Evolutionary conservation across 2,797 vertebrate species (phyloP).

Genomic region (Smutsia gigantea): DNA sequence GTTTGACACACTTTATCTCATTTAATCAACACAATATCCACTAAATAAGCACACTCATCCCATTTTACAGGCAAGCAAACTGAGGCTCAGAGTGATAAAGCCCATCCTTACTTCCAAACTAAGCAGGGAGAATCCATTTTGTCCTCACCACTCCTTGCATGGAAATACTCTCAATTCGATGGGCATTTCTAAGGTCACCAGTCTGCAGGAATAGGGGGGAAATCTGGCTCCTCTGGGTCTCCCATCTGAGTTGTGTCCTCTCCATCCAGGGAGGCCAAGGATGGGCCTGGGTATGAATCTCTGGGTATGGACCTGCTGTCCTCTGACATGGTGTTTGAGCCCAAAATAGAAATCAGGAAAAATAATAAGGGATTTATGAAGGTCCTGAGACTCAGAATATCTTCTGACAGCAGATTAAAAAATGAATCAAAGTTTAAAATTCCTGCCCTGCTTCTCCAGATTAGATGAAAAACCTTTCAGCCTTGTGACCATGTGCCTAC

Average conservation of each 20-base stretch:
- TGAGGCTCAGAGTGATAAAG: background rate
- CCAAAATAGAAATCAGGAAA: conserved; percentile 3
- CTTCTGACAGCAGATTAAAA: conserved; percentile 54
- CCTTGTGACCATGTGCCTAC: background rate
- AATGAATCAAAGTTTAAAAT: background rate
- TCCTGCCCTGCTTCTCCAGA: background rate
- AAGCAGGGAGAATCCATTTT: background rate
- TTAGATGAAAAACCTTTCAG: conserved; percentile 22
- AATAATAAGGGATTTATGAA: background rate
- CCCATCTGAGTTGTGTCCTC: background rate
- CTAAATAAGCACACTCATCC: background rate
- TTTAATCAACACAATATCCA: background rate
- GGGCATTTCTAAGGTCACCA: background rate
- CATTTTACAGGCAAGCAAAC: background rate
- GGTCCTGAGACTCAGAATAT: background rate
- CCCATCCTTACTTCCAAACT: background rate
- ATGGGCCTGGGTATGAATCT: background rate
- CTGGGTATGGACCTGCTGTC: background rate
- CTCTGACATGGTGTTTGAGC: background rate
- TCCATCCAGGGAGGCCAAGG: background rate
- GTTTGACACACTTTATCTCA: background rate
- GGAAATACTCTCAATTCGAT: background rate
- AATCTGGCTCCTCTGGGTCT: background rate
- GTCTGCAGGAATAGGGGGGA: background rate
- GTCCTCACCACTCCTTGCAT: background rate